Percentiles rank a stretch among this genome's conserved stretches.
Evolutionary conservation across 2,797 vertebrate genomes (phyloP).

Genomic region (Pristis pectinata): DNA sequence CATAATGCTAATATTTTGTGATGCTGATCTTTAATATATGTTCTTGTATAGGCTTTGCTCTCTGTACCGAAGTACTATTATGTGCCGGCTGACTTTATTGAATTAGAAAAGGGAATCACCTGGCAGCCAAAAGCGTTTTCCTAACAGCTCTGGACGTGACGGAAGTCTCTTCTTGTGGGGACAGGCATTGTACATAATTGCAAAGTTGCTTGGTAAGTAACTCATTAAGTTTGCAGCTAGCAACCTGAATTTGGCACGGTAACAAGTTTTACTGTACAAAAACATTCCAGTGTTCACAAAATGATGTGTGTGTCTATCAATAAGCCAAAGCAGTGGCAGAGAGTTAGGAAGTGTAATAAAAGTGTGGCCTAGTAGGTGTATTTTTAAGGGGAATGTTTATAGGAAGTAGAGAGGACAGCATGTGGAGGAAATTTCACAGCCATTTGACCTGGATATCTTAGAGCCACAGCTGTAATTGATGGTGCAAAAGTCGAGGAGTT

Average conservation of each 20-base stretch:
- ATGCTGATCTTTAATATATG: not conserved
- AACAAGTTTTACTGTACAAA: not conserved
- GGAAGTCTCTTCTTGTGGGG: slow-evolving; percentile 89
- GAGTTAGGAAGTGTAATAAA: not conserved
- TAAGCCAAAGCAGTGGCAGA: not conserved
- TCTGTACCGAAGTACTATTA: slow-evolving; percentile 91
- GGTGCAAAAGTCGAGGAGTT: not conserved
- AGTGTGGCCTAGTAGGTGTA: not conserved
- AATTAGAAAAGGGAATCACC: slow-evolving; percentile 78
- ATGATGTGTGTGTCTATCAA: not conserved
- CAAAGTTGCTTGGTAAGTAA: slow-evolving; percentile 80
- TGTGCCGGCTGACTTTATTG: slow-evolving; percentile 89
- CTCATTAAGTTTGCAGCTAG: not conserved
- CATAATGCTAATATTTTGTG: not conserved
- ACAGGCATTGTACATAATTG: slow-evolving; percentile 84
- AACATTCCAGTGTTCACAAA: not conserved
- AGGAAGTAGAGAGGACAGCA: not conserved
- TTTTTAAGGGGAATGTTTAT: not conserved
- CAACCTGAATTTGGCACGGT: not conserved
- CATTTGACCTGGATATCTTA: not conserved
- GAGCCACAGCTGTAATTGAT: not conserved
- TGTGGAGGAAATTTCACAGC: not conserved
- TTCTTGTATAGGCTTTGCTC: slow-evolving; percentile 64
- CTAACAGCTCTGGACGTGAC: slow-evolving; percentile 83
- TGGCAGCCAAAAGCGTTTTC: slow-evolving; percentile 88